Conservation (phyloP, 2,797 vertebrate species). For the Sebastes variabilis region DNA sequence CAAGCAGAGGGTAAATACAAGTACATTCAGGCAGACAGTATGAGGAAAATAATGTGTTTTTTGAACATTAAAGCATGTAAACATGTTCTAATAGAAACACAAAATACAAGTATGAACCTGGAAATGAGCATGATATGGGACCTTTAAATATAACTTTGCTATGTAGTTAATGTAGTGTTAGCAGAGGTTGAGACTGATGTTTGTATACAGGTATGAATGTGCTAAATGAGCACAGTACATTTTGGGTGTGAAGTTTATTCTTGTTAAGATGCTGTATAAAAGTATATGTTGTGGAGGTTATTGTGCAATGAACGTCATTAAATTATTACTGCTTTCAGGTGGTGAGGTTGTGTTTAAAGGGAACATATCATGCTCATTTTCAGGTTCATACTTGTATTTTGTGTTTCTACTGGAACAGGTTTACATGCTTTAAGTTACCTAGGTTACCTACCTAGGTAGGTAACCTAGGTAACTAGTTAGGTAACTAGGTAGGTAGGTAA, state of each 20-base stretch:
- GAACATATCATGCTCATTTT: fast-evolving
- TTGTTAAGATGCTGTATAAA: not conserved
- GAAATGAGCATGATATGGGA: fast-evolving
- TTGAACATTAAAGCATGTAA: fast-evolving
- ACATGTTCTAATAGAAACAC: too few species aligned
- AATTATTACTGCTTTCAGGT: not conserved
- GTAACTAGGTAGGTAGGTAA: too few species aligned
- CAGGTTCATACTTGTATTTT: too few species aligned
- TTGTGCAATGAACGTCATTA: not conserved
- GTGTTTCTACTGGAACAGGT: too few species aligned
- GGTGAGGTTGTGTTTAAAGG: not conserved
- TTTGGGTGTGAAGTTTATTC: not conserved
- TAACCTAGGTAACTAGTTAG: too few species aligned
- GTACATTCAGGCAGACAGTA: too few species aligned
- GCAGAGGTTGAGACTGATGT: too few species aligned
- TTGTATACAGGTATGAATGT: not conserved
- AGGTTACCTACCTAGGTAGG: too few species aligned
- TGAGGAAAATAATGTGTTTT: too few species aligned
- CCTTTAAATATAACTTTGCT: too few species aligned
- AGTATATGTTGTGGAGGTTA: not conserved
- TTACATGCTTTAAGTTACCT: too few species aligned
- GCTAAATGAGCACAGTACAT: not conserved
- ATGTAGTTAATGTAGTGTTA: not conserved
- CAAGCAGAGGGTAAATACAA: fast-evolving
- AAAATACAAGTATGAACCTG: too few species aligned